Evolutionary conservation across 2,113 vertebrate species (phyloP), one percentile per base, ranked within the genome.

Genomic region (Heterotis niloticus): DNA sequence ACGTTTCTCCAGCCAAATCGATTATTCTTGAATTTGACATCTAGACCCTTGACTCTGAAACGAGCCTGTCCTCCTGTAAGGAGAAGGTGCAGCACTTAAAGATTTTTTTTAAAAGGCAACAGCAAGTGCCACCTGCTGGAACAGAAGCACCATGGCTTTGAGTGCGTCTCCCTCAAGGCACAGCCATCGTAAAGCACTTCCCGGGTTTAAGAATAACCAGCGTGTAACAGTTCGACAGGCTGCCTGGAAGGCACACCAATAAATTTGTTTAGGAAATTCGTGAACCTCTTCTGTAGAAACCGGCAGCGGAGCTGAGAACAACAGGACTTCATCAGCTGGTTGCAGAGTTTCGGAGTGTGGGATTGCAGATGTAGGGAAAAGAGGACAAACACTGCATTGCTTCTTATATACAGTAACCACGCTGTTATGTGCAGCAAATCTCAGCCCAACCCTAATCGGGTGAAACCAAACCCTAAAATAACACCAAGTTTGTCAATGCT

Each of bases 91-190:
- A 4, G 23, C 18, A 18, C 60, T 23, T 17, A 12, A 17, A 29
- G 10, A 28, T 5, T 4, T 44, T 4, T 56, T 54, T 66, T 24
- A 68, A 54, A 65, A 81, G 29, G 28, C 28, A 75, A 65, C 29
- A 54, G 20, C 81, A 71, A 62, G 79, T 24, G 79, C 81, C 84
- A 82, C 81, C 84, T 83, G 82, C 84, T 79, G 80, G 72, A 51
- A n/a, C 26, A 56, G 34, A 1, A 76, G 28, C 23, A n/a, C 16
- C 20, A 80, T 29, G 66, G 51, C 68, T 34, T 44, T 64, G 51
- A n/a, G 62, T 76, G 26, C 10, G 16, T 44, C 23, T 74, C 52
- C 54, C 54, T 20, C 68, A 10, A 23, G 10, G 23, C 10, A 23
- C 18, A 20, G 12, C 67, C 65, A 71, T 29, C 56, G 59, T 62